phyloP scores from a whole-genome alignment of 2,113 vertebrate species.

The Sarotherodon lohbergeri region DNA sequence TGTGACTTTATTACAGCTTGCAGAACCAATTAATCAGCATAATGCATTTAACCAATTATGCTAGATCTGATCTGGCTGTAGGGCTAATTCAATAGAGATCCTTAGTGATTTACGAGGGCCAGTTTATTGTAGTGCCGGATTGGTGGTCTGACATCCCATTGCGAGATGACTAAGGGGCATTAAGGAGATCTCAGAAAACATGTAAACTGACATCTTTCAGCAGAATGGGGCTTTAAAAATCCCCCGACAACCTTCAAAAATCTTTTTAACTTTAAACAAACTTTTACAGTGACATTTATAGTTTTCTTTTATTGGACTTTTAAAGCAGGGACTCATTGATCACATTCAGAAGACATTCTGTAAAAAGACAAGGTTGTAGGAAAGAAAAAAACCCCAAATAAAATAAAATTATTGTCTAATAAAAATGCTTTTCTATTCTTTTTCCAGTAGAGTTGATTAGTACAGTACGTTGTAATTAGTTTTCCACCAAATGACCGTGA shows the following conservation, averaged over 20 bases:
- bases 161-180: conserved; percentile 20
- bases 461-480: neutral
- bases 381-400: accelerated
- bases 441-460: neutral
- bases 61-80: conserved; percentile 65
- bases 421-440: neutral
- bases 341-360: neutral
- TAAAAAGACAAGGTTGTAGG: neutral
- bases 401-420: neutral
- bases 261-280: neutral
- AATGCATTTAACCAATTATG: conserved; percentile 73
- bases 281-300: neutral
- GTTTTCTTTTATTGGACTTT: conserved; percentile 1
- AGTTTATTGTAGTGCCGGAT: conserved; percentile 41
- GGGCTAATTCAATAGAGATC: conserved; percentile 67
- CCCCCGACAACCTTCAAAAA: neutral
- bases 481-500: neutral
- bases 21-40: conserved; percentile 67
- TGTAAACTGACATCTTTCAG: neutral
- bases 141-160: conserved; percentile 17
- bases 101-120: conserved; percentile 60
- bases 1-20: conserved; percentile 56
- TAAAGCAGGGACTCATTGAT: neutral
- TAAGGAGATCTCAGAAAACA: conserved; percentile 18
- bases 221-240: neutral